Base-by-base conservation (phyloP, 2,113 vertebrate species). In the Gopherus flavomarginatus region DNA sequence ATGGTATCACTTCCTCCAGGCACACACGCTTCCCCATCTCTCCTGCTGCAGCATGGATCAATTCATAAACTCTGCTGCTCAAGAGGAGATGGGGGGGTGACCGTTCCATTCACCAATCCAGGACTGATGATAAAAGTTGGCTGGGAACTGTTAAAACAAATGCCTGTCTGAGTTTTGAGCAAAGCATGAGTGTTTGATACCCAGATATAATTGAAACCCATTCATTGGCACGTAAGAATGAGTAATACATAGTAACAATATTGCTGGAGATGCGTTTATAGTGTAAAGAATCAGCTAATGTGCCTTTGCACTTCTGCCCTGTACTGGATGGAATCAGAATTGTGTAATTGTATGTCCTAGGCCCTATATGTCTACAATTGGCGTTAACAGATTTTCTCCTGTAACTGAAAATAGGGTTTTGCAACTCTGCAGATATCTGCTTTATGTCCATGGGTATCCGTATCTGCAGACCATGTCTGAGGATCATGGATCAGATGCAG, bases 91-190 rank as follows among this genome's bases (percentile, higher is more conserved):
- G 75, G 12, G 4, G 4, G 38, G 59, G 27, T 75, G 47, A 52
- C 2, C 2, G 27, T 52, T 52, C 17, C 16, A 1, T 47, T 26
- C 2, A 1, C 57, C n/a, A 1, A 24, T 84, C 56, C 0, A 0
- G 38, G 87, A 75, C 8, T 5, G 0, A 31, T 0, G 22, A 7
- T 50, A 59, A n/a, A 27, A 79, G 65, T 87, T n/a, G 53, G 9
- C 35, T 1, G 0, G 0, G 57, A 59, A 5, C 8, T 0, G 3
- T 6, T 62, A 86, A 81, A n/a, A n/a, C 62, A 50, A 7, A 24
- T 0, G 11, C 29, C 0, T 0, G 0, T 1, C 1, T 0, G 7
- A 27, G 62, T 3, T 31, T 3, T 0, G 26, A 86, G 78, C 57
- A 5, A 19, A 29, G 85, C 90, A 50, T 47, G 0, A 0, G 6